These are phyloP conservation scores for Vulpes lagopus DNA, from an alignment of 2,113 vertebrate genomes.

Conservation along the genomic window DNA sequence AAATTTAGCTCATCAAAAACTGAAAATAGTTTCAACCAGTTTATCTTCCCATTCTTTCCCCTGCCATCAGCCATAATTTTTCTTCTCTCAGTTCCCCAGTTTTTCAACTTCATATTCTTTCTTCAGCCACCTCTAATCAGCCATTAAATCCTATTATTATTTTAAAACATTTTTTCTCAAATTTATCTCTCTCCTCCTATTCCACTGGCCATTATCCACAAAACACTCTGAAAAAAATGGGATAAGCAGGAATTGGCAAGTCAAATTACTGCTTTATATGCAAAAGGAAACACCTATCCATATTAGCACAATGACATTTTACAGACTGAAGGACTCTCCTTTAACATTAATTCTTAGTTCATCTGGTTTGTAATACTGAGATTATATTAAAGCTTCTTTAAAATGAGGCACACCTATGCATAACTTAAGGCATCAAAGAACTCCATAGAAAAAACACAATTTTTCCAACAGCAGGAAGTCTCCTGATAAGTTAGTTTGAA, in stretches of 20 bases:
- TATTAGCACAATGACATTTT: conserved; percentile 23
- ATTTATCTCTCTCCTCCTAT: conserved; percentile 13
- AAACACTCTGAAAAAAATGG: background rate
- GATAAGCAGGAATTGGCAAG: background rate
- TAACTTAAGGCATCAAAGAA: conserved; percentile 52
- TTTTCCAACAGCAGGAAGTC: conserved; percentile 20
- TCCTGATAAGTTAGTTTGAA: conserved; percentile 44
- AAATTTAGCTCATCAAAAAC: conserved; percentile 29
- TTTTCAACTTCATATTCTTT: conserved; percentile 21
- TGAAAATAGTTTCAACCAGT: background rate
- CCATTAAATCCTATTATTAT: conserved; percentile 27
- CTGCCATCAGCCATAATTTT: background rate
- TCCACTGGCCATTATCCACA: background rate
- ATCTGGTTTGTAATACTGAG: conserved; percentile 6
- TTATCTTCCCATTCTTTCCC: background rate
- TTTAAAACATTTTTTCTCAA: conserved; percentile 47
- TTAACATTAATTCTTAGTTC: conserved; percentile 46
- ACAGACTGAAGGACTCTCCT: background rate
- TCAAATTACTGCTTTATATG: conserved; percentile 36
- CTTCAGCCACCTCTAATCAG: conserved; percentile 26
- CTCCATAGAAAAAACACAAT: background rate
- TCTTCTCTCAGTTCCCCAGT: background rate
- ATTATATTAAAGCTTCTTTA: background rate
- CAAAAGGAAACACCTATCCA: conserved; percentile 38
- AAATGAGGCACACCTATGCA: background rate